Base-by-base conservation (phyloP, 2,888 invertebrate species). In the Tenthredo scrophulariae region DNA sequence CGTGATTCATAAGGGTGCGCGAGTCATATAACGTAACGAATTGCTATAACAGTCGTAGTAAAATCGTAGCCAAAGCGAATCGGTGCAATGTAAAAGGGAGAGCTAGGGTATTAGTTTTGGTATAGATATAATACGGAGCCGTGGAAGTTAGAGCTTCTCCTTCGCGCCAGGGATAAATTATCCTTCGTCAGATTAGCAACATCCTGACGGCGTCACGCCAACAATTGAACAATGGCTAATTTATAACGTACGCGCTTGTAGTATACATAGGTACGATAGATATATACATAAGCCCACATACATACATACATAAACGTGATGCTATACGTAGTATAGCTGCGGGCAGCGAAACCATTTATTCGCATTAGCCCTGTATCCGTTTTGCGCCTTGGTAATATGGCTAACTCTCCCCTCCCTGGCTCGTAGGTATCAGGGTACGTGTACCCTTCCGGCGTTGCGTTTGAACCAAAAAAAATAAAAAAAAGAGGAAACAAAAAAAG, bases 111-210 rank as follows among this genome's bases (percentile, higher is more conserved):
- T 29, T 4, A 29, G 62, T 40, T 26, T n/a, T 22, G 80, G 58
- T 26, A 22, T 15, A 18, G n/a, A 29, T 50, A 15, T 50, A n/a
- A 29, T 18, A 33, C 7, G 50, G 54, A 33, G 10, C 18, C 29
- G 37, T 79, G 46, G 22, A 70, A 46, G 67, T 70, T 67, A 7
- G 83, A 46, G 50, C 29, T 67, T 83, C 67, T 83, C 70, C 40
- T 67, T 54, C 54, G n/a, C 54, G 4, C 67, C 1, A 13, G 46
- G 87, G 89, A 88, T 90, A 90, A 91, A 92, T 92, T 92, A 92
- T 90, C 91, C 92, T 90, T 89, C 91, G 90, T 92, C 91, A 91
- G 91, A 54, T 90, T 90, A 89, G 90, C 89, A 87, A 87, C 89
- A 88, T 89, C 88, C 88, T 89, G 88, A 88, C 88, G 88, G 88